Evolutionary conservation across 2,113 vertebrate genomes (phyloP).

Genomic region (Atherinomorus stipes): DNA sequence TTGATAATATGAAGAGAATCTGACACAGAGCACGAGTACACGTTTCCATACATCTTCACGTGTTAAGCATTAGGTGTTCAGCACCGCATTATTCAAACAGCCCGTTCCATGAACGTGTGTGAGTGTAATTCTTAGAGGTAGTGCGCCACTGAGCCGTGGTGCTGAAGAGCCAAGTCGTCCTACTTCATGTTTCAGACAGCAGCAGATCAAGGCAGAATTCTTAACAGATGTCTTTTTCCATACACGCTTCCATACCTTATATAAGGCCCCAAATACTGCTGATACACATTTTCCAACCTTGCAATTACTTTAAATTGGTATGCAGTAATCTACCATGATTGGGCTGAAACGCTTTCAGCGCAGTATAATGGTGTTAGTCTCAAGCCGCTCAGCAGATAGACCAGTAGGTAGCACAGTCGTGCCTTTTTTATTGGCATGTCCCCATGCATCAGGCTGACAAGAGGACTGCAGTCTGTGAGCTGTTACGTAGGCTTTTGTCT

Average conservation of each 20-base stretch:
- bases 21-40: neutral
- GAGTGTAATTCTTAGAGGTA: constrained; percentile 1
- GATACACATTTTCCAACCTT: constrained; percentile 71
- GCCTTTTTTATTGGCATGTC: constrained; percentile 29
- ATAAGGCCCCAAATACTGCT: constrained; percentile 52
- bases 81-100: constrained; percentile 58
- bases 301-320: constrained; percentile 64
- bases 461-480: neutral
- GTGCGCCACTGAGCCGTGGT: constrained; percentile 57
- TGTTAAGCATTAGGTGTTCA: constrained; percentile 58
- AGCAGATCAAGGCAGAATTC: constrained; percentile 44
- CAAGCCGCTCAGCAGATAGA: constrained; percentile 14
- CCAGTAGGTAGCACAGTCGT: constrained; percentile 11
- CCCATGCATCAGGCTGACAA: constrained; percentile 6
- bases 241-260: constrained; percentile 72
- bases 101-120: constrained; percentile 47
- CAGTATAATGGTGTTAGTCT: constrained; percentile 29
- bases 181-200: constrained; percentile 62
- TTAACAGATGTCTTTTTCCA: constrained; percentile 79
- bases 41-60: constrained; percentile 52
- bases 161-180: constrained; percentile 63
- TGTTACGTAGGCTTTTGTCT: neutral
- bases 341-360: constrained; percentile 35
- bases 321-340: constrained; percentile 47
- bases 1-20: constrained; percentile 10